Conservation (phyloP, 2,797 vertebrate species). For the Mormyrus proboscirostris region DNA sequence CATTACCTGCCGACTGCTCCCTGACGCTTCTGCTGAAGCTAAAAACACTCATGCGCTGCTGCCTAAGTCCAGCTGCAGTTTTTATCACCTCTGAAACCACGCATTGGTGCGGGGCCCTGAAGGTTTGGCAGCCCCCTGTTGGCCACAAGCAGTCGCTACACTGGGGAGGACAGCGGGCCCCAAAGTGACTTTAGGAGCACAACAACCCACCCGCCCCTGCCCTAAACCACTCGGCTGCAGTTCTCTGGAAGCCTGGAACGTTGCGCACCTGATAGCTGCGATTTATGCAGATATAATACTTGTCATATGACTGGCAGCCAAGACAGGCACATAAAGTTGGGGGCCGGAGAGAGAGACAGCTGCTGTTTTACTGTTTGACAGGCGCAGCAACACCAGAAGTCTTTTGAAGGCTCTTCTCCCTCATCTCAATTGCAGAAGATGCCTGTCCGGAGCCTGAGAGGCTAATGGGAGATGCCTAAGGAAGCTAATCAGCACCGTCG, state of each 20-base stretch:
- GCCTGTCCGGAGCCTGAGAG: not conserved
- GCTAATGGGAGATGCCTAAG: not conserved
- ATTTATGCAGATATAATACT: not conserved
- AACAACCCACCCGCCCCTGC: not conserved
- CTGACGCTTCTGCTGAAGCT: not conserved
- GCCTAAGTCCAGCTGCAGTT: not conserved
- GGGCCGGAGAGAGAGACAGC: not conserved
- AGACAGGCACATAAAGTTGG: not conserved
- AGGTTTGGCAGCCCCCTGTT: not conserved
- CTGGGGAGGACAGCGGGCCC: not conserved
- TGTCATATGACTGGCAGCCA: not conserved
- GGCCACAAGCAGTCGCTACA: not conserved
- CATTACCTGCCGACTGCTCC: not conserved
- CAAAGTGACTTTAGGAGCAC: not conserved
- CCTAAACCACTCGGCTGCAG: not conserved
- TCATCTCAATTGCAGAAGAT: not conserved
- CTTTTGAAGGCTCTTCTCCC: not conserved
- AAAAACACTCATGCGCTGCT: not conserved
- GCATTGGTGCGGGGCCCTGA: not conserved
- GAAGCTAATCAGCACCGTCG: not conserved
- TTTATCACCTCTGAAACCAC: not conserved
- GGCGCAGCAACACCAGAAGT: not conserved
- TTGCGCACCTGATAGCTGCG: not conserved
- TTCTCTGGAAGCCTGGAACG: not conserved
- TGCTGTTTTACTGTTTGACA: not conserved